A percentile compares a stretch with the other conserved stretches of the same genome.
Conservation (phyloP, 2,113 vertebrate species). For the Triplophysa tibetana region DNA sequence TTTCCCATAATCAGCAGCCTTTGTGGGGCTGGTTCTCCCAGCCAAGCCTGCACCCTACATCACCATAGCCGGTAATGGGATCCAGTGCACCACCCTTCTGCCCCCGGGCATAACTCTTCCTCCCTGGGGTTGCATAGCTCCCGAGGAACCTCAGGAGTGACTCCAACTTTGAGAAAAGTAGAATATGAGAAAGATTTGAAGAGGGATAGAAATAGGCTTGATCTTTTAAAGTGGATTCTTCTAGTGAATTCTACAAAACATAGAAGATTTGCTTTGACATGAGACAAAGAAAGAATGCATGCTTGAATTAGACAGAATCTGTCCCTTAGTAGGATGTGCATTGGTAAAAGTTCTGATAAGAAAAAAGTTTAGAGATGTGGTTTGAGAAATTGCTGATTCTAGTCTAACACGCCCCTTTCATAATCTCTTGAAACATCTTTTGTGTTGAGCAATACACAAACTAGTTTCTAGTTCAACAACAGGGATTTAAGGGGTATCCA, state of each 20-base stretch:
- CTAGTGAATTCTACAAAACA: constrained; percentile 18
- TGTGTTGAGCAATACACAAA: constrained; percentile 4
- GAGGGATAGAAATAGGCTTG: constrained; percentile 23
- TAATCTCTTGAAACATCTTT: background rate
- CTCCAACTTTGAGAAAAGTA: constrained; percentile 53
- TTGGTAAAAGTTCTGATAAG: background rate
- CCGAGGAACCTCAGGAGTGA: constrained; percentile 11
- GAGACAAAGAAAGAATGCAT: constrained; percentile 38
- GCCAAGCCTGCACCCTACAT: constrained; percentile 54
- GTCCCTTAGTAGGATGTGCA: background rate
- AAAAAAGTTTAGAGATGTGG: background rate
- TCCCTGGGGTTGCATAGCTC: constrained; percentile 36
- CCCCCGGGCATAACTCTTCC: constrained; percentile 22
- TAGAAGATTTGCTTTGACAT: constrained; percentile 33
- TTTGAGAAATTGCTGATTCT: background rate
- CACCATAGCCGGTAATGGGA: constrained; percentile 49
- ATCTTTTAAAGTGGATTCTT: constrained; percentile 53
- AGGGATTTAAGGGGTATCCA: background rate
- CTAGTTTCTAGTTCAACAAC: background rate
- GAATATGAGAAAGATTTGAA: constrained; percentile 42
- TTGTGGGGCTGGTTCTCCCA: constrained; percentile 59
- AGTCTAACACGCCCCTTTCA: background rate
- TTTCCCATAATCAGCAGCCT: constrained; percentile 67
- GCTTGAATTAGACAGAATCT: constrained; percentile 11
- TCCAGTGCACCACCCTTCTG: constrained; percentile 22